phyloP scores from a whole-genome alignment of 2,113 vertebrate species.

The Notothenia coriiceps region DNA sequence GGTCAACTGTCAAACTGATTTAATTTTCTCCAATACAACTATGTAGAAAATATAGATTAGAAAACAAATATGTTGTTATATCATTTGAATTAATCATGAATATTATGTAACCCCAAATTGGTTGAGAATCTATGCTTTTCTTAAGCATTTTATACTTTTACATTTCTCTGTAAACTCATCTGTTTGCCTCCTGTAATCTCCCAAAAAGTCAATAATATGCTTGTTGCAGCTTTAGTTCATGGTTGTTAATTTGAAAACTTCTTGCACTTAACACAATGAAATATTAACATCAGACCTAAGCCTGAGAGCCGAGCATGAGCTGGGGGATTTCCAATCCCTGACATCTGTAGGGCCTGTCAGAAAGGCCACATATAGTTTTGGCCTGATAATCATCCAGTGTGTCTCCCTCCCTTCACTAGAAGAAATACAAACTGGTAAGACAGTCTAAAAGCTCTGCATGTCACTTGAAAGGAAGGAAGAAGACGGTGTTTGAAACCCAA shows the following conservation, averaged over 20 bases:
- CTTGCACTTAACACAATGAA: slow-evolving; percentile 23
- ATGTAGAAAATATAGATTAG: too few relatives aligned
- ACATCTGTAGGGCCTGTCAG: slow-evolving; percentile 13
- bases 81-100: background rate
- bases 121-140: background rate
- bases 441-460: slow-evolving; percentile 3
- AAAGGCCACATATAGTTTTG: slow-evolving; percentile 38
- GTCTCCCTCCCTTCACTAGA: slow-evolving; percentile 16
- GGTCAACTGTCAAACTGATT: too few relatives aligned
- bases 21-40: too few relatives aligned
- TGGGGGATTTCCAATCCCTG: slow-evolving; percentile 52
- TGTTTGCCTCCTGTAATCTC: slow-evolving; percentile 1
- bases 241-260: slow-evolving; percentile 16
- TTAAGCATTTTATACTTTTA: background rate
- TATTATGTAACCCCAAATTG: background rate
- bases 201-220: slow-evolving; percentile 7
- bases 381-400: slow-evolving; percentile 12
- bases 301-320: slow-evolving; percentile 9
- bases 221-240: background rate
- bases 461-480: slow-evolving; percentile 36
- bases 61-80: too few relatives aligned
- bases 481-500: slow-evolving; percentile 71
- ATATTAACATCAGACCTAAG: slow-evolving; percentile 25
- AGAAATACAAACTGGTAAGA: background rate
- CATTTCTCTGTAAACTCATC: background rate